Base-by-base conservation (phyloP, 1,140 invertebrate species). In the Sesamia nonagrioides region DNA sequence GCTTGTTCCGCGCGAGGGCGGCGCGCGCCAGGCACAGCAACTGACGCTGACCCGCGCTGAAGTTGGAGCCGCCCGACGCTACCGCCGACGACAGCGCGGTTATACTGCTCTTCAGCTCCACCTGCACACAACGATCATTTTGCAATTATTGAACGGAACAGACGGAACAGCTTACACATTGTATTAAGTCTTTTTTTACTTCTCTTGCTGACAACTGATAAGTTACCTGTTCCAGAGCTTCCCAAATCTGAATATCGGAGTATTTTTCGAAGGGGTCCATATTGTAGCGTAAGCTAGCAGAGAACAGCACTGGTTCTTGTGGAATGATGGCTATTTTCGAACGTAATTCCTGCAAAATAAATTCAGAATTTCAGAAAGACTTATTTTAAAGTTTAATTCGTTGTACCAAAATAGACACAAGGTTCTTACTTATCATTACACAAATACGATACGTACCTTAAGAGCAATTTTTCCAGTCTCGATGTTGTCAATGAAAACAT, bases 401-500 rank as follows among this genome's bases (percentile, higher is more conserved):
- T 9, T 42, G 40, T 37, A 4, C 7, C 7, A 3, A 37, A 42
- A 42, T 42, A 42, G 40, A 42, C 40, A 42, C n/a, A n/a, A n/a
- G n/a, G n/a, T n/a, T n/a, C n/a, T n/a, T 42, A 9, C 40, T 42
- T 9, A 42, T 42, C 8, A 15, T 15, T 15, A 48, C 11, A 15
- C 1, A 48, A 6, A 48, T 2, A 15, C 6, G 45, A 2, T 35
- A 40, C 87, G 71, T 84, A 95, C 95, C 79, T 96, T 95, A 2
- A 96, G 83, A 2, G 95, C 94, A 80, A 96, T 94, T 69, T 89
- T 83, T 9, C 89, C 89, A 0, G 95, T 96, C 9, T 96, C 92
- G 21, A 97, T 92, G 13, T 95, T 95, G 86, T 98, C 97, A 77
- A 98, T 97, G 63, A 94, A 90, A 18, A 98, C 97, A 6, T 96